phyloP scores from a whole-genome alignment of 2,888 invertebrate genomes.

The Bombyx huttoni region DNA sequence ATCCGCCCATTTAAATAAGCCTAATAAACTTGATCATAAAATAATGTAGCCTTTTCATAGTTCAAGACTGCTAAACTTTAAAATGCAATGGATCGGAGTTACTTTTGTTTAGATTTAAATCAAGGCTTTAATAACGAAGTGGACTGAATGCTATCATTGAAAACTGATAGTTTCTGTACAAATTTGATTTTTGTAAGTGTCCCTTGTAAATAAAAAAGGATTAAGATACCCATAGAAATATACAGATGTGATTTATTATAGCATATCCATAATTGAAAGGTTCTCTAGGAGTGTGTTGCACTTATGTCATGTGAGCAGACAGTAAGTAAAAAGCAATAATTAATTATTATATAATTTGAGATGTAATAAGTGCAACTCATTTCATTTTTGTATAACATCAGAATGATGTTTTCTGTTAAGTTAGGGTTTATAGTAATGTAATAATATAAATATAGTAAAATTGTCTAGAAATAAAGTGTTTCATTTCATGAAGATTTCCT shows the following conservation, averaged over 20 bases:
- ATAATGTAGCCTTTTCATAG: no score
- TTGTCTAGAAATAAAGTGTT: slow-evolving; percentile 14
- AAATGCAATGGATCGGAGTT: no score
- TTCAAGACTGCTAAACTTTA: no score
- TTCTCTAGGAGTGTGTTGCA: background rate
- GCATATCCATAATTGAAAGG: background rate
- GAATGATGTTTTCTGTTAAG: slow-evolving; percentile 39
- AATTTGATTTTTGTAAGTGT: background rate
- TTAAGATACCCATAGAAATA: background rate
- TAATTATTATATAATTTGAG: slow-evolving; percentile 4
- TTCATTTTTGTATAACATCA: slow-evolving; percentile 27
- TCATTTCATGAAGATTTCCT: no score
- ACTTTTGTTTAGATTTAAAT: slow-evolving; percentile 6
- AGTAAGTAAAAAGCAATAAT: slow-evolving; percentile 2
- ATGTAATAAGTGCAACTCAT: slow-evolving; percentile 35
- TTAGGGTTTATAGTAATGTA: slow-evolving; percentile 20
- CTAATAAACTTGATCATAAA: no score
- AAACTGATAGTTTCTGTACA: background rate
- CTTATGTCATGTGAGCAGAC: background rate
- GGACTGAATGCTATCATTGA: slow-evolving; percentile 6
- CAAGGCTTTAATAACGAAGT: slow-evolving; percentile 5
- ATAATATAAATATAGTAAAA: slow-evolving; percentile 17
- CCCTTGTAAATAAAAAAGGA: background rate
- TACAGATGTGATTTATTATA: background rate
- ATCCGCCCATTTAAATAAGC: no score